phyloP scores from a whole-genome alignment of 2,888 invertebrate species.

The Acanthosepion esculentum region DNA sequence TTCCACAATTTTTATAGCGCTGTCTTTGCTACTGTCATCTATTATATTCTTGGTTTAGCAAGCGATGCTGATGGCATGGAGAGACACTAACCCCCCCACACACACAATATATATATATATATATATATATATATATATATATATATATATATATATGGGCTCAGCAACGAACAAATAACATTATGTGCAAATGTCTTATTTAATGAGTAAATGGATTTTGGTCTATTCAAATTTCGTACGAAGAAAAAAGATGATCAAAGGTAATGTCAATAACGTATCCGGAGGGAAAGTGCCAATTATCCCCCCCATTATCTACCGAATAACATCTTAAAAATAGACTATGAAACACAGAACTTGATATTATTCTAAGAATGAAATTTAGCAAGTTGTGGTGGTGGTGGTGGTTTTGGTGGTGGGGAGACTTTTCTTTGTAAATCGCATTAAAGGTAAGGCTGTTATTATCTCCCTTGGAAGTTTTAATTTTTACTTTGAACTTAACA shows the following conservation, averaged over 20 bases:
- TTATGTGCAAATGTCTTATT: neutral
- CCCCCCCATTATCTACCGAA: neutral
- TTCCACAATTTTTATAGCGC: neutral
- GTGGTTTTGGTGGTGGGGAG: neutral
- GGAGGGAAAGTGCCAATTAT: neutral
- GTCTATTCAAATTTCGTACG: neutral
- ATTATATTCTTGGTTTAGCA: neutral
- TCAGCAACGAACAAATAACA: neutral
- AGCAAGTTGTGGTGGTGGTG: rapidly evolving
- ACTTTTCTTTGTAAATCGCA: neutral
- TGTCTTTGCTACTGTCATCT: neutral
- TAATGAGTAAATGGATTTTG: neutral
- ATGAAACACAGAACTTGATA: neutral
- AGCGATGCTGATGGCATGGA: neutral
- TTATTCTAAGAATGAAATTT: neutral
- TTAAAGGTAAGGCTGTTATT: neutral
- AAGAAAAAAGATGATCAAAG: neutral
- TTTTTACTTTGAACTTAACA: neutral
- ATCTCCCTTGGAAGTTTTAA: neutral
- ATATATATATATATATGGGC: neutral
- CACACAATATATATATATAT: neutral
- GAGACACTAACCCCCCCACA: neutral
- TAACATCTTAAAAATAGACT: neutral
- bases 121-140: neutral
- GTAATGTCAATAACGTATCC: neutral